Base-by-base conservation (phyloP, 1,140 invertebrate species). In the Heliconius eleuchia region DNA sequence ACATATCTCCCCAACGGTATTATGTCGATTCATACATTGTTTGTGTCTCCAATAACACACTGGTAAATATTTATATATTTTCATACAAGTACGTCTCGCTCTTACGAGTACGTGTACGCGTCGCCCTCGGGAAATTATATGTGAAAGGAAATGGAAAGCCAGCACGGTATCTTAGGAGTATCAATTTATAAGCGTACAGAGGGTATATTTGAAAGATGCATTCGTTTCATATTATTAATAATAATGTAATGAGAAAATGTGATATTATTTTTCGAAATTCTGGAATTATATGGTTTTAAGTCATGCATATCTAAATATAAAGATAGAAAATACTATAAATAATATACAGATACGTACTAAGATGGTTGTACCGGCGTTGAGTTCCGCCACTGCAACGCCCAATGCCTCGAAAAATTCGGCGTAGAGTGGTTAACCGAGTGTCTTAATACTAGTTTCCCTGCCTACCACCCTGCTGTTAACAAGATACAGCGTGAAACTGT, bases 81-180 rank as follows among this genome's bases (percentile, higher is more conserved):
- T 75, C 55, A 79, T 72, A 52, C 52, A 19, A 71, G 73, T 78
- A 78, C 27, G 42, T 50, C 72, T 39, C 34, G 55, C 72, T 77
- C 60, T 77, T 66, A 77, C 42, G 77, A 55, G 73, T 52, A 73
- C 42, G 77, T 66, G 73, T 52, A 73, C 70, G 72, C 72, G 72
- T 57, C 74, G 82, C 82, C 79, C 85, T 60, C 71, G 87, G 89
- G 89, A 90, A 90, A 90, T 90, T 88, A 89, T 82, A 86, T 82
- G 82, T 83, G 84, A 89, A 85, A 87, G 83, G 82, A 84, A 88
- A 85, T 86, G 73, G 73, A 84, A 79, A 79, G 80, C 74, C 52
- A 78, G 71, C 37, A 46, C 55, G 66, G 80, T 79, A 77, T 76
- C 77, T 84, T 80, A 30, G 11, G 66, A 77, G 73, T 81, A 77